Conservation (phyloP, 2,113 vertebrate genomes). For the Polypterus senegalus region DNA sequence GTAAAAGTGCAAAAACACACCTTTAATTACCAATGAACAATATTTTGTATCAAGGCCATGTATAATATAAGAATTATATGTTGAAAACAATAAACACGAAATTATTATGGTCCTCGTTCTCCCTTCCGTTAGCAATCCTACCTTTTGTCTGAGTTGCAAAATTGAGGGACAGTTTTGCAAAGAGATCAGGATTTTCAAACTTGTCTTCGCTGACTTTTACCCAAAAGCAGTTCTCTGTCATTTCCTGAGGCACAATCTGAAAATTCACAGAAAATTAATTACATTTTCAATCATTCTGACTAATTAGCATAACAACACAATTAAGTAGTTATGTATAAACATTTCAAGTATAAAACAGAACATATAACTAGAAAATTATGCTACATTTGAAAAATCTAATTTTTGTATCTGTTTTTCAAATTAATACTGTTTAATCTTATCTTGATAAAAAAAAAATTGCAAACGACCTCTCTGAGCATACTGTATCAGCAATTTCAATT, state of each 20-base stretch:
- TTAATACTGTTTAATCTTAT: background rate
- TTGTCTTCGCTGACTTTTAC: constrained; percentile 89
- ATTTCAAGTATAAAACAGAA: background rate
- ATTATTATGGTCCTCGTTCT: background rate
- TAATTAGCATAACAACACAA: constrained; percentile 25
- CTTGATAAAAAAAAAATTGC: background rate
- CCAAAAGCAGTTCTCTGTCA: constrained; percentile 93
- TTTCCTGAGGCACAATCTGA: constrained; percentile 87
- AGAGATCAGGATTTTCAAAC: constrained; percentile 81
- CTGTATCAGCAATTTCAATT: constrained; percentile 8
- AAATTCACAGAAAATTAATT: constrained; percentile 50
- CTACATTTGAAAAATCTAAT: background rate
- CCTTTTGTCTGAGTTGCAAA: constrained; percentile 90
- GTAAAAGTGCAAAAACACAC: background rate
- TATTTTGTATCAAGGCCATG: background rate
- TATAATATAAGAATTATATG: background rate
- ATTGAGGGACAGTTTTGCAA: constrained; percentile 71
- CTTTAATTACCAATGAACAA: background rate
- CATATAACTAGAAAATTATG: background rate
- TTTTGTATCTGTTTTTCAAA: background rate
- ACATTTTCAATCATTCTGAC: constrained; percentile 35
- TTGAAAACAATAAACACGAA: background rate
- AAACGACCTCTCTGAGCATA: background rate
- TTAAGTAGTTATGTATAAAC: constrained; percentile 5
- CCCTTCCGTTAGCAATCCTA: constrained; percentile 30